phyloP scores from a whole-genome alignment of 2,113 vertebrate genomes.

The Recurvirostra avosetta region DNA sequence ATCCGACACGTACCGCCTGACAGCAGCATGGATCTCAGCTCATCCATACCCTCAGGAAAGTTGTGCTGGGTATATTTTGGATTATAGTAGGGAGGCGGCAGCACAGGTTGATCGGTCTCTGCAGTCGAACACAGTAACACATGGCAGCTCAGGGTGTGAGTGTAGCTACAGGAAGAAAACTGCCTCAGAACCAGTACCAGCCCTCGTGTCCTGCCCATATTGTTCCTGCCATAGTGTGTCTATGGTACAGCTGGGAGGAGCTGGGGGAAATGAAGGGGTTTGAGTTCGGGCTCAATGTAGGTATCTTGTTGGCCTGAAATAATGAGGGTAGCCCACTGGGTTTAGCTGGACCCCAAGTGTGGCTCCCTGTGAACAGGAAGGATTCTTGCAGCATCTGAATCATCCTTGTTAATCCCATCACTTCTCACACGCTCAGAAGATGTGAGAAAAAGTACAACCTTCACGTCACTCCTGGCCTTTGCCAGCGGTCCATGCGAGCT shows the following conservation, averaged over 20 bases:
- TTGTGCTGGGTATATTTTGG: neutral
- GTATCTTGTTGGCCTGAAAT: neutral
- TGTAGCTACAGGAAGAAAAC: neutral
- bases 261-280: neutral
- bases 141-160: neutral
- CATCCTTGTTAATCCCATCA: neutral
- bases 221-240: neutral
- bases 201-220: fast-evolving
- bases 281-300: neutral
- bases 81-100: neutral
- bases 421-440: neutral
- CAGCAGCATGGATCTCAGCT: neutral
- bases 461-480: fast-evolving
- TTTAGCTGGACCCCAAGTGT: neutral
- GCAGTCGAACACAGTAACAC: neutral
- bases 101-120: neutral
- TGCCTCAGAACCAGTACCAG: neutral
- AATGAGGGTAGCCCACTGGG: neutral
- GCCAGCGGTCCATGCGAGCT: fast-evolving
- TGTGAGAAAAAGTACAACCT: neutral
- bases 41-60: neutral
- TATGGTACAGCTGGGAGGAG: neutral
- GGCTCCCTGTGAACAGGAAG: neutral
- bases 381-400: neutral
- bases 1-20: neutral